Conservation (phyloP, 1,140 invertebrate species). For the Tribolium castaneum region DNA sequence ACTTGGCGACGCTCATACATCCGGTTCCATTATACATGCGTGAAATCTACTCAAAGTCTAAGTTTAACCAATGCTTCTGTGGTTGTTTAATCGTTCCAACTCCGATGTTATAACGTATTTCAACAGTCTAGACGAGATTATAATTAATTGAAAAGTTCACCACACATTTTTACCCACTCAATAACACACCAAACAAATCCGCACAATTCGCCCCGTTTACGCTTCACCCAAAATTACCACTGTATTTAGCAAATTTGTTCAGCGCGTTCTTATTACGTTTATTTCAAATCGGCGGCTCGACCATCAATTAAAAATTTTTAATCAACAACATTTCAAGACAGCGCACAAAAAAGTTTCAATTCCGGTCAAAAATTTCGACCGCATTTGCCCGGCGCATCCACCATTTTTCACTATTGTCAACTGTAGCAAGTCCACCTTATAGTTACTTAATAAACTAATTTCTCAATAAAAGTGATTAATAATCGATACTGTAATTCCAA, state of each 20-base stretch:
- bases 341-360: too few relatives aligned
- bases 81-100: constrained; percentile 15
- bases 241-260: too few relatives aligned
- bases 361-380: not conserved
- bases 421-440: too few relatives aligned
- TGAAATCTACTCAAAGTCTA: constrained; percentile 14
- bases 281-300: not conserved
- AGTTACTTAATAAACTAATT: not conserved
- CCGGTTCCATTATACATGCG: constrained; percentile 5
- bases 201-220: not conserved
- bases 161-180: not conserved
- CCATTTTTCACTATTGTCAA: not conserved
- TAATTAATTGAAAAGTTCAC: constrained; percentile 2
- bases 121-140: constrained; percentile 15
- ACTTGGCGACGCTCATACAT: not conserved
- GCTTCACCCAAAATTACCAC: too few relatives aligned
- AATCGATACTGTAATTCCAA: not conserved
- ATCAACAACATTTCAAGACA: too few relatives aligned
- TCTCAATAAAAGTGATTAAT: not conserved
- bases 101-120: not conserved
- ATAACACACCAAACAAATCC: not conserved
- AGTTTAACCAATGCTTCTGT: constrained; percentile 5
- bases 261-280: not conserved
- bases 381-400: not conserved
- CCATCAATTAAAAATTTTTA: not conserved